Base-by-base conservation (phyloP, 2,113 vertebrate species). In the Buteo buteo region DNA sequence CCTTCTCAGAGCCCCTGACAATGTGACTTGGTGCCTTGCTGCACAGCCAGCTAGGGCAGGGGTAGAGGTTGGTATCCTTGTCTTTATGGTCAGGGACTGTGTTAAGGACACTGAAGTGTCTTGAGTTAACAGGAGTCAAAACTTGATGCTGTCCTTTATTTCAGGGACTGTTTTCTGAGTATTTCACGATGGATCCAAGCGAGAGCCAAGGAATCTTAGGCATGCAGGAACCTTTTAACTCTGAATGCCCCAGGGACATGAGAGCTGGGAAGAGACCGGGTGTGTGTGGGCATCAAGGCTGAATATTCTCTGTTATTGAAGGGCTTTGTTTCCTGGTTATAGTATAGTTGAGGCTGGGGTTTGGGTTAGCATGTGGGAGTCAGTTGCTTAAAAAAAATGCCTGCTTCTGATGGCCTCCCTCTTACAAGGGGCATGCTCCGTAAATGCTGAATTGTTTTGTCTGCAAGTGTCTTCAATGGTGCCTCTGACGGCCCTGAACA, bases 51-150 rank as follows among this genome's bases (percentile, higher is more conserved):
- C 4, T 55, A 45, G 11, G 50, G 44, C n/a, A 92, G 12, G 16
- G 13, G 14, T 50, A 77, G 28, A 32, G 5, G 8, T 6, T 67
- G 3, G 8, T 82, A 32, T 12, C 25, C 13, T 28, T 62, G 14
- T 79, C 25, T 44, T 67, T 52, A 47, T 11, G 2, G 16, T 24
- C 13, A 54, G 3, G 2, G 45, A 54, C 7, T 1, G 0, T 10
- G 7, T 40, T 40, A 52, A 47, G 26, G 47, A 32, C 45, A 66
- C 15, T n/a, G 24, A 69, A n/a, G 20, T 11, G 7, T 57, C 36
- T 49, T 76, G 57, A 78, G 11, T 59, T 55, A 74, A 54, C 12
- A 50, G 22, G 5, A 87, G 9, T 28, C 16, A 92, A 70, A 85
- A 67, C 61, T 24, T 76, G 18, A 85, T 55, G 6, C 16, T 82